Conservation (phyloP, 2,113 vertebrate species). For the Paramormyrops kingsleyae region DNA sequence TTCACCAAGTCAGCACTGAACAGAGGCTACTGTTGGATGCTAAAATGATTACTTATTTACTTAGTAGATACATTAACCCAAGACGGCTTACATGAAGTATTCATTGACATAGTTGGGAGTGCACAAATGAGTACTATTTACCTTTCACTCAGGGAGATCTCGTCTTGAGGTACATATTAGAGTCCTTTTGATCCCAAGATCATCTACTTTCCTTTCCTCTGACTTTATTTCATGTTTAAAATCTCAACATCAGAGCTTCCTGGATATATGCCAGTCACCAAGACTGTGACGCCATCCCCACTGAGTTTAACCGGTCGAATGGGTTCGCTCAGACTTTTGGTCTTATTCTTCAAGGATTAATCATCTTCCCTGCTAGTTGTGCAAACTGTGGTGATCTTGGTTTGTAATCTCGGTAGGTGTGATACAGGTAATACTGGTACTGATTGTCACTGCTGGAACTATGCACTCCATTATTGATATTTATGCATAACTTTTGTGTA, state of each 20-base stretch:
- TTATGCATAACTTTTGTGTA: background rate
- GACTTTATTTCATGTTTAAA: background rate
- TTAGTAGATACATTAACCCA: background rate
- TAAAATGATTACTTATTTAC: background rate
- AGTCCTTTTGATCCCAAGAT: background rate
- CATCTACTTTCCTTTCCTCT: background rate
- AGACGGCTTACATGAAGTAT: background rate
- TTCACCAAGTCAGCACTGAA: background rate
- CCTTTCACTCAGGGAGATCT: background rate
- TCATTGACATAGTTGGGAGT: background rate
- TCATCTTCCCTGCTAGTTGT: background rate
- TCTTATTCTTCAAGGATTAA: background rate
- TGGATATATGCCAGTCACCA: background rate
- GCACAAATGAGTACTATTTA: background rate
- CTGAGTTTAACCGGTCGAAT: background rate
- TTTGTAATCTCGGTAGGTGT: background rate
- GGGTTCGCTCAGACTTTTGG: background rate
- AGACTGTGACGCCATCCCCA: background rate
- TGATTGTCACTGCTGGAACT: background rate
- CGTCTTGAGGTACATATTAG: background rate
- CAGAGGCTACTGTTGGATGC: background rate
- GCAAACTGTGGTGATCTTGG: background rate
- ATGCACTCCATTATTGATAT: background rate
- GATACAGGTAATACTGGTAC: background rate
- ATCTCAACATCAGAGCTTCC: background rate